These are phyloP conservation scores for Capreolus pygargus DNA, from an alignment of 2,113 vertebrate species.

Conservation along the genomic window DNA sequence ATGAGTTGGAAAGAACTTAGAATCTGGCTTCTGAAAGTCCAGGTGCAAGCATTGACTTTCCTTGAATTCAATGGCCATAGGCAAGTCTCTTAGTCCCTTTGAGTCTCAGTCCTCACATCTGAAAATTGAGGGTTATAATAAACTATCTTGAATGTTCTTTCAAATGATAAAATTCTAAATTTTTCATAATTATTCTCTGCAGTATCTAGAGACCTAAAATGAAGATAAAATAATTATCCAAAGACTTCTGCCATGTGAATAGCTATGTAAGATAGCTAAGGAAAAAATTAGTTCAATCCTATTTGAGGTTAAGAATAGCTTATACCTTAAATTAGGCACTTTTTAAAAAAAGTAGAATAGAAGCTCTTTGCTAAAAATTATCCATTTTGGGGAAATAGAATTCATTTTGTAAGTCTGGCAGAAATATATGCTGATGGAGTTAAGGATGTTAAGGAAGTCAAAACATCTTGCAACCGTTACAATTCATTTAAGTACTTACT, in stretches of 20 bases:
- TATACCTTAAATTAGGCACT: background rate
- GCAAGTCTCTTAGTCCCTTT: background rate
- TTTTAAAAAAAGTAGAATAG: background rate
- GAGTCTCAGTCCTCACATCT: background rate
- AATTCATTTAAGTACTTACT: constrained; percentile 61
- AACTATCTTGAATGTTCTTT: background rate
- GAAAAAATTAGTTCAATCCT: background rate
- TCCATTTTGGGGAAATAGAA: constrained; percentile 43
- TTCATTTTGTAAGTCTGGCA: constrained; percentile 56
- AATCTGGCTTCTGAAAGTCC: background rate
- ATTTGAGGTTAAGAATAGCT: constrained; percentile 37
- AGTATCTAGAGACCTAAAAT: constrained; percentile 2
- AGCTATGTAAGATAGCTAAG: background rate
- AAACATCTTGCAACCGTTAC: constrained; percentile 51
- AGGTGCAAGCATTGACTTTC: background rate
- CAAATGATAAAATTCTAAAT: background rate
- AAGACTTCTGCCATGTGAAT: background rate
- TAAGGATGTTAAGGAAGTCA: background rate
- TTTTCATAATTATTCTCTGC: background rate
- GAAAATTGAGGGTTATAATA: background rate
- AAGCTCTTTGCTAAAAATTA: constrained; percentile 37
- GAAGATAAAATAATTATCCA: background rate
- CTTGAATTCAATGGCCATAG: background rate
- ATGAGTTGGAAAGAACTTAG: background rate
- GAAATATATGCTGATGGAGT: constrained; percentile 53